Evolutionary conservation across 2,888 invertebrate species (phyloP).

Genomic region (Taenaris catops): DNA sequence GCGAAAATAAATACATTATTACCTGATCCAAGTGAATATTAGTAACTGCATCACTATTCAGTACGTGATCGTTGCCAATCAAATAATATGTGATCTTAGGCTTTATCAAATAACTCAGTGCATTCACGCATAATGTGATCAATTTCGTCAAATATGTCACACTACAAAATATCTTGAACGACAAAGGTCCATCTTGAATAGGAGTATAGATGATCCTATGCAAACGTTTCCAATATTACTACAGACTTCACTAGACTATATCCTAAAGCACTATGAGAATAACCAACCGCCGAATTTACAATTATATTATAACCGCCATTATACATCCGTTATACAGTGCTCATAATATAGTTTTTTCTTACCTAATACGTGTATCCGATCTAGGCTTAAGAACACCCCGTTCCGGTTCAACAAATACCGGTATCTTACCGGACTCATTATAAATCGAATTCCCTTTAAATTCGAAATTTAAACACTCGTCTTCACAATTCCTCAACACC

Average conservation of each 20-base stretch:
- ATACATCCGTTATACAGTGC: too few relatives aligned
- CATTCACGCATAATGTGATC: constrained; percentile 70
- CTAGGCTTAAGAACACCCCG: constrained; percentile 66
- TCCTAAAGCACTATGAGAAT: too few relatives aligned
- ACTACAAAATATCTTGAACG: constrained; percentile 77
- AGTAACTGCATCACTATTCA: constrained; percentile 52
- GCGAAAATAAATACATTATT: too few relatives aligned
- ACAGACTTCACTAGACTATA: too few relatives aligned
- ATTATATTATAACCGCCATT: too few relatives aligned
- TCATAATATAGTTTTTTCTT: too few relatives aligned
- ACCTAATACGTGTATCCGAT: constrained; percentile 74
- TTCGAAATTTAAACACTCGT: constrained; percentile 65
- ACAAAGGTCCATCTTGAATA: constrained; percentile 69
- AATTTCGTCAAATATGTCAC: constrained; percentile 72
- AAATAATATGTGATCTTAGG: constrained; percentile 69
- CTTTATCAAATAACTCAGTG: constrained; percentile 72
- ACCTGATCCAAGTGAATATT: constrained; percentile 70
- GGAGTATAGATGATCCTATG: constrained; percentile 77
- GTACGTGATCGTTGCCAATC: constrained; percentile 53
- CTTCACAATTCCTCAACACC: constrained; percentile 76
- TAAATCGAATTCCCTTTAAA: constrained; percentile 76
- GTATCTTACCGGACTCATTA: constrained; percentile 74
- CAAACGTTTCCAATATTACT: too few relatives aligned
- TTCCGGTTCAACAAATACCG: constrained; percentile 69
- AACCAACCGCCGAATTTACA: too few relatives aligned